Base-by-base conservation (phyloP, 2,113 vertebrate species). In the Sebastes schlegelii region DNA sequence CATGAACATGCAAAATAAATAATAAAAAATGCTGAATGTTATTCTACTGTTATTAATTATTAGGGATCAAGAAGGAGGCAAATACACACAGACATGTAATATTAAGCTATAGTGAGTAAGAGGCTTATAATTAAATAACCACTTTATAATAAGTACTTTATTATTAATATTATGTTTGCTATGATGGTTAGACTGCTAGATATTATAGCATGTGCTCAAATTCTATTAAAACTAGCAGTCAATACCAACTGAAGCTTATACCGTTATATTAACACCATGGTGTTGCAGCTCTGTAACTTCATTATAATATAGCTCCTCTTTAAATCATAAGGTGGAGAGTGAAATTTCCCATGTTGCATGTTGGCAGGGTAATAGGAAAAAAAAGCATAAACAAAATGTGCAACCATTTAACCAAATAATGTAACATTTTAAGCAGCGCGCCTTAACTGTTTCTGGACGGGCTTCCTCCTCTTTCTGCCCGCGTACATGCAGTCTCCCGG, bases 401-500 rank as follows among this genome's bases (percentile, higher is more conserved):
- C 46, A 74, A 17, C 48, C 17, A 19, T 45, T 43, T 21, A 49
- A 5, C n/a, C 54, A 23, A 3, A n/a, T 1, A 5, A 65, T 61
- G 1, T 2, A 23, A 14, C 40, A 58, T 14, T 60, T 10, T 6
- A 2, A 67, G 13, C 4, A 19, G 71, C 4, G 79, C 91, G 89
- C 93, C 96, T 95, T 97, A 96, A 99, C 98, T 97, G 97, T 94
- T 98, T 99, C 83, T 98, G 98, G 83, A 98, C 81, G 60, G 98
- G 98, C 91, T 98, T 98, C 92, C 98, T 97, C 91, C 98, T 94
- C 93, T 98, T 99, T 58, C 97, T 95, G 68, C 98, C 98, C 1
- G 98, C 98, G 5, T 99, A 99, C 75, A 97, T 96, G 91, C 97
- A 98, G 91, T 99, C 98, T 86, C 97, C 97, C 0, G 97, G 97